A percentile compares a stretch with the other conserved stretches of the same genome.
Evolutionary conservation across 2,888 invertebrate species (phyloP).

Genomic region (Orthosia cruda): DNA sequence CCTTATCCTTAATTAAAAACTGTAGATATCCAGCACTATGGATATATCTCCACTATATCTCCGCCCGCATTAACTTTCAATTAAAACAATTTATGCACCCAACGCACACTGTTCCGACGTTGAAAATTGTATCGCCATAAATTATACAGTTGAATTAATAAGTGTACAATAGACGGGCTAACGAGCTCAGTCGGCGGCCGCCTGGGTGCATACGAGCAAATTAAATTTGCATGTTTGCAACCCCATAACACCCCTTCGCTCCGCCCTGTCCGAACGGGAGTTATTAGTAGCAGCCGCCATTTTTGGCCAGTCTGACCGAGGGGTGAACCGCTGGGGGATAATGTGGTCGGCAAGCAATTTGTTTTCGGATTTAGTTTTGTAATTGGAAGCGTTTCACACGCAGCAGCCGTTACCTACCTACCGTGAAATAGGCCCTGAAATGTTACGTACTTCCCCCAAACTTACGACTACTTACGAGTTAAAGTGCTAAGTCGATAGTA

Average conservation of each 20-base stretch:
- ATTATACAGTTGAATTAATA: slow-evolving; percentile 90
- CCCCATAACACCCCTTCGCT: slow-evolving; percentile 82
- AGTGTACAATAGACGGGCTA: slow-evolving; percentile 86
- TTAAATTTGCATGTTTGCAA: slow-evolving; percentile 90
- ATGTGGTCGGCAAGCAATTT: slow-evolving; percentile 77
- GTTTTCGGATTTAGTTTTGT: slow-evolving; percentile 74
- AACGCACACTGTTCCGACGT: slow-evolving; percentile 72
- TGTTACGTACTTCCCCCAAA: slow-evolving; percentile 20
- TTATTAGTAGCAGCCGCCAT: slow-evolving; percentile 81
- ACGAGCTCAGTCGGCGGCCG: slow-evolving; percentile 84
- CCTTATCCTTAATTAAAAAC: slow-evolving; percentile 52
- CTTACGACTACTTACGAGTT: slow-evolving; percentile 31
- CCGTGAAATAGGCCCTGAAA: slow-evolving; percentile 35
- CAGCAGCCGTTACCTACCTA: slow-evolving; percentile 25
- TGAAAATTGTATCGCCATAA: slow-evolving; percentile 82
- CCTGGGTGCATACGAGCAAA: slow-evolving; percentile 84
- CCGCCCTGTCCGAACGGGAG: slow-evolving; percentile 73
- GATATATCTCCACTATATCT: slow-evolving; percentile 53
- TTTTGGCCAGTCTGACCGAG: slow-evolving; percentile 75
- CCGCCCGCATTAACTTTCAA: slow-evolving; percentile 89
- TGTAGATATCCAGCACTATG: slow-evolving; percentile 36
- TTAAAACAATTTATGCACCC: slow-evolving; percentile 88
- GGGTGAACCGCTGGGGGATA: slow-evolving; percentile 71
- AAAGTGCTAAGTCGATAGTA: slow-evolving; percentile 27
- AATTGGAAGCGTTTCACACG: slow-evolving; percentile 70